phyloP scores from a whole-genome alignment of 2,888 invertebrate species.

The Mimachlamys varia region DNA sequence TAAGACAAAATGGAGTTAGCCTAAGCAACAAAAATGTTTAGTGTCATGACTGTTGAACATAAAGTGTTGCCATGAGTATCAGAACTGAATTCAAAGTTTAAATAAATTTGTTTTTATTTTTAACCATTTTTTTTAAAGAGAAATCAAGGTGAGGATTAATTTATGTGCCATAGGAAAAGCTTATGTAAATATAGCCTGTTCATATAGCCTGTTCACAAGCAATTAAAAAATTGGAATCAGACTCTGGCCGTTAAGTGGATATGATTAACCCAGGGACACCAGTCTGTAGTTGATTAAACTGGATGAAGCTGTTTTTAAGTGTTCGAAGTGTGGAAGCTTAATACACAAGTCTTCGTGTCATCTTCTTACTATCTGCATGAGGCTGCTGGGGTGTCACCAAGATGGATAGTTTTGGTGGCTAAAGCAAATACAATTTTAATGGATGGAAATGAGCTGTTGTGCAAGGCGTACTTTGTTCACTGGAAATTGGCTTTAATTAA shows the following conservation, averaged over 20 bases:
- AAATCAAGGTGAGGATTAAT: no score
- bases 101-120: no score
- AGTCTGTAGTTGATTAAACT: not conserved
- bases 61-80: no score
- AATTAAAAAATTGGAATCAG: not conserved
- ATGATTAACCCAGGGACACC: not conserved
- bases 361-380: not conserved
- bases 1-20: no score
- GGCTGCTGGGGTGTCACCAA: not conserved
- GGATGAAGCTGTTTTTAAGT: not conserved
- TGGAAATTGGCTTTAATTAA: not conserved
- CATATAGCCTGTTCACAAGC: no score
- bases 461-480: not conserved
- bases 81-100: not conserved
- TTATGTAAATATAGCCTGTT: no score
- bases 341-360: not conserved
- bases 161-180: no score
- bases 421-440: not conserved
- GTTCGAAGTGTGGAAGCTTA: not conserved
- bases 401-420: not conserved
- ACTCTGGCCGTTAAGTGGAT: not conserved
- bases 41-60: no score
- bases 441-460: conserved; percentile 16
- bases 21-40: no score
- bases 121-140: no score